A percentile compares a stretch with the other conserved stretches of the same genome.
Conservation (phyloP, 2,888 invertebrate species). For the Caenorhabditis sp. region DNA sequence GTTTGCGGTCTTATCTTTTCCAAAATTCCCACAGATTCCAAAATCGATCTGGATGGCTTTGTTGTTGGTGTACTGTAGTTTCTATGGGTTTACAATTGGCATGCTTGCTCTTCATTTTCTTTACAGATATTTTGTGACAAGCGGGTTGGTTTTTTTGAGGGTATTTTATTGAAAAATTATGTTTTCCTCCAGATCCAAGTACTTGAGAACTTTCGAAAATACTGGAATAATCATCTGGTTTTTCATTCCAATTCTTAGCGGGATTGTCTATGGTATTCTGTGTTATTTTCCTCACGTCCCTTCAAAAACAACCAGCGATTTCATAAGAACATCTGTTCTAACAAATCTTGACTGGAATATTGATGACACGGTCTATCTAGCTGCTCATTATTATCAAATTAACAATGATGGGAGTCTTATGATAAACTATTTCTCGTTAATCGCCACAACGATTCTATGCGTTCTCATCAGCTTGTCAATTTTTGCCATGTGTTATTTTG, state of each 20-base stretch:
- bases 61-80: background rate
- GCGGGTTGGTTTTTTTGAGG: no score
- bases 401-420: background rate
- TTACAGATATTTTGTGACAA: background rate
- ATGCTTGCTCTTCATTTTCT: background rate
- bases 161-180: no score
- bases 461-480: background rate
- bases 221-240: conserved; percentile 12
- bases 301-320: conserved; percentile 8
- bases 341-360: conserved; percentile 5
- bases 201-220: conserved; percentile 9
- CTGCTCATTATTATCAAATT: conserved; percentile 14
- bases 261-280: conserved; percentile 8
- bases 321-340: background rate
- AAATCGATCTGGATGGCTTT: background rate
- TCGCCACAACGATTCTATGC: no score
- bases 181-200: background rate
- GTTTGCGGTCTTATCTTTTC: background rate
- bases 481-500: conserved; percentile 20
- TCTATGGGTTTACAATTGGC: background rate
- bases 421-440: no score
- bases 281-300: conserved; percentile 12
- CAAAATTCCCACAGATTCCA: background rate
- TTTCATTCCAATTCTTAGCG: conserved; percentile 12
- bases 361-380: conserved; percentile 13